phyloP scores from a whole-genome alignment of 1,140 invertebrate species.

The Delia radicum region DNA sequence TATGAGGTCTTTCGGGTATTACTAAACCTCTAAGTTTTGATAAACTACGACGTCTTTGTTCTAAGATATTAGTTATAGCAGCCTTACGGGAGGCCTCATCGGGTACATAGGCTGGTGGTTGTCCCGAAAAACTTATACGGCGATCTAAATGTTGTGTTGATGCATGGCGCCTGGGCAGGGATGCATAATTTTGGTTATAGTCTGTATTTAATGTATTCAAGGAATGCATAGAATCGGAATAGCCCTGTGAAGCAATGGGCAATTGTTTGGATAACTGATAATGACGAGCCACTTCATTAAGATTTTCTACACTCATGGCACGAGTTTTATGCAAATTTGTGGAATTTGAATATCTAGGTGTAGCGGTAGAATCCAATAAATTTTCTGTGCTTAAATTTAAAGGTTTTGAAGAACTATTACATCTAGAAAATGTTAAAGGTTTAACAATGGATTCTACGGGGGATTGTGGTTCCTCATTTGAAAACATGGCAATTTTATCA shows the following conservation, averaged over 20 bases:
- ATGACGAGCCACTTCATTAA: constrained; percentile 50
- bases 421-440: constrained; percentile 26
- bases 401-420: constrained; percentile 37
- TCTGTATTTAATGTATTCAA: constrained; percentile 33
- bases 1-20: constrained; percentile 73
- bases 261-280: constrained; percentile 47
- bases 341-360: not conserved
- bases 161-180: constrained; percentile 44
- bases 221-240: constrained; percentile 51
- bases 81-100: constrained; percentile 51
- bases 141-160: constrained; percentile 50
- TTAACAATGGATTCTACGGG: constrained; percentile 8
- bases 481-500: constrained; percentile 88
- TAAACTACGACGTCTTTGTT: constrained; percentile 76
- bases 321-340: constrained; percentile 40
- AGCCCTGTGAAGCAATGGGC: constrained; percentile 30
- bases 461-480: constrained; percentile 53
- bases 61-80: constrained; percentile 59
- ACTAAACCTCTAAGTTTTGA: constrained; percentile 82
- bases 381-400: constrained; percentile 61
- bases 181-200: constrained; percentile 45
- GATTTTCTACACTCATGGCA: constrained; percentile 53
- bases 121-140: constrained; percentile 60
- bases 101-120: constrained; percentile 19
- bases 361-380: constrained; percentile 51